These are phyloP conservation scores for Calameuta idolon DNA, from an alignment of 2,888 invertebrate genomes.

Conservation along the genomic window DNA sequence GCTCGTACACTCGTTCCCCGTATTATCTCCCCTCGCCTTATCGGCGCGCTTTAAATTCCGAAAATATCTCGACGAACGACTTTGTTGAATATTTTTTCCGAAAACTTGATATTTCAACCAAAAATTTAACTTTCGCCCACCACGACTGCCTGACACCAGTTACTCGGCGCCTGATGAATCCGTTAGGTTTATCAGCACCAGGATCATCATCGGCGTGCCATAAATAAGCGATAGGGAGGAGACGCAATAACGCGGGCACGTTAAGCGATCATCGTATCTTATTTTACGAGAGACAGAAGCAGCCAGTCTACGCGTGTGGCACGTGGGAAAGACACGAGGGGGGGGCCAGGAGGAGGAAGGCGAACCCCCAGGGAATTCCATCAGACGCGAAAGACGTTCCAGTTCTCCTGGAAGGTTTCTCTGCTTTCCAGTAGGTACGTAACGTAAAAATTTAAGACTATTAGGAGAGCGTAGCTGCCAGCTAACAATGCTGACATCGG, in stretches of 20 bases:
- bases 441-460: slow-evolving; percentile 53
- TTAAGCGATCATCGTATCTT: not conserved
- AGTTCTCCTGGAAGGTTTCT: slow-evolving; percentile 19
- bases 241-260: not conserved
- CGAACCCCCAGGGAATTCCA: slow-evolving; percentile 48
- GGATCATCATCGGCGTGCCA: not conserved
- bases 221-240: not conserved
- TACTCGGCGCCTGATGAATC: not conserved
- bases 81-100: not conserved
- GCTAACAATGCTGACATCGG: slow-evolving; percentile 52
- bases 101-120: not conserved
- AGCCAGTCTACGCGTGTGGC: not conserved
- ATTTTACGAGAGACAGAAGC: not conserved
- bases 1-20: not conserved
- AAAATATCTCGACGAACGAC: not conserved
- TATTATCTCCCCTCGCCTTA: not conserved
- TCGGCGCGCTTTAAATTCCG: not conserved
- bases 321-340: not conserved
- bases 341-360: not conserved
- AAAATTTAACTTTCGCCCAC: not conserved
- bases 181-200: not conserved
- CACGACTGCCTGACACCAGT: not conserved
- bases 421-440: slow-evolving; percentile 31
- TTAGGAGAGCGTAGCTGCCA: slow-evolving; percentile 43
- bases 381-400: slow-evolving; percentile 46